Conservation (phyloP, 1,140 invertebrate species). For the Pentalonia nigronervosa region DNA sequence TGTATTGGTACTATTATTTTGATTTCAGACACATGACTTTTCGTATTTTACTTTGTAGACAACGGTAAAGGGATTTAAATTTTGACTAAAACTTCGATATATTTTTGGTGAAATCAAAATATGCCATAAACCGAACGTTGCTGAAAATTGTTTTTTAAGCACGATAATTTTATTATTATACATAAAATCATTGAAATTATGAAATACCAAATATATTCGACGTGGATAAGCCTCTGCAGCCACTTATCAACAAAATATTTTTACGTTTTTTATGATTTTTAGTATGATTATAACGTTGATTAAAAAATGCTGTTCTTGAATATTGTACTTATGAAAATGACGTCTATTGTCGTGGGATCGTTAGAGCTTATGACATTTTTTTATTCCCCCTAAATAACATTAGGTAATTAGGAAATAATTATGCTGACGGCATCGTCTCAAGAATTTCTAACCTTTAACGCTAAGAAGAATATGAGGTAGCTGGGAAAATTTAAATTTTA, state of each 20-base stretch:
- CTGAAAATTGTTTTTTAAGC: too few relatives aligned
- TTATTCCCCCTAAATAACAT: background rate
- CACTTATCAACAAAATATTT: background rate
- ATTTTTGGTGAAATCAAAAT: too few relatives aligned
- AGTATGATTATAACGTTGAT: background rate
- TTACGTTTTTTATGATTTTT: background rate
- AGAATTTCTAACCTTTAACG: background rate
- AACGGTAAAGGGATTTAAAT: too few relatives aligned
- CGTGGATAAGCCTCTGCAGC: too few relatives aligned
- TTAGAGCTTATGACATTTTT: background rate
- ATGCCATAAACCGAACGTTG: too few relatives aligned
- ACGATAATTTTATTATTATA: too few relatives aligned
- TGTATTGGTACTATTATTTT: too few relatives aligned
- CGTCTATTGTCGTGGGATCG: background rate
- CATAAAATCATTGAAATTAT: too few relatives aligned
- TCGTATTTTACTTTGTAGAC: too few relatives aligned
- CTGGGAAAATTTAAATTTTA: background rate
- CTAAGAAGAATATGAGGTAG: constrained; percentile 17
- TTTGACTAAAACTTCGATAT: too few relatives aligned
- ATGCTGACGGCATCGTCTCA: background rate
- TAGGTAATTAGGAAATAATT: background rate
- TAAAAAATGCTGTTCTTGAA: background rate
- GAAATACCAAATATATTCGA: too few relatives aligned
- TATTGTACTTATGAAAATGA: background rate
- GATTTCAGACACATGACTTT: too few relatives aligned